Conservation (phyloP, 1,140 invertebrate genomes). For the Aradophagus sp. region DNA sequence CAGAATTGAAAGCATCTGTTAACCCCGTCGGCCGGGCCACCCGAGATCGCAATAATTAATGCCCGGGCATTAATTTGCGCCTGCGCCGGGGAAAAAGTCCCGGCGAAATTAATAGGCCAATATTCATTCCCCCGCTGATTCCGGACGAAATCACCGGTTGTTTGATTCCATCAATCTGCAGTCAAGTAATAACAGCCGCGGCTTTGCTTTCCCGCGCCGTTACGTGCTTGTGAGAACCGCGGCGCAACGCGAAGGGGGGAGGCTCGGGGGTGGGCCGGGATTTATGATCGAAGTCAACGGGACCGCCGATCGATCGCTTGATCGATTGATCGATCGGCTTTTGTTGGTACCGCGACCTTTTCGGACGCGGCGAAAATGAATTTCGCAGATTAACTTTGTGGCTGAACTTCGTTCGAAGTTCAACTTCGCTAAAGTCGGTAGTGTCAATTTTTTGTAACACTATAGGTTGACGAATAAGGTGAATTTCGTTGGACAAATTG, state of each 20-base stretch:
- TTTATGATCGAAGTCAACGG: constrained; percentile 36
- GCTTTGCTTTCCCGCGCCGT: constrained; percentile 51
- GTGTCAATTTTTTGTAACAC: too few relatives aligned
- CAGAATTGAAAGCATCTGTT: constrained; percentile 41
- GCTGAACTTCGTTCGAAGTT: too few relatives aligned
- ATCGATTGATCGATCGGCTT: constrained; percentile 3
- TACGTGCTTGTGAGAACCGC: constrained; percentile 52
- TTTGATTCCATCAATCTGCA: constrained; percentile 71
- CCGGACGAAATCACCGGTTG: constrained; percentile 70
- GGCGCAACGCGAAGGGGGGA: too few relatives aligned
- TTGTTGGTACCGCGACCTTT: too few relatives aligned
- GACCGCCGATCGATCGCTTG: constrained; percentile 33
- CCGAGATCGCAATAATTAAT: constrained; percentile 67
- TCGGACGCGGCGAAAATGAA: too few relatives aligned
- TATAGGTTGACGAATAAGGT: too few relatives aligned
- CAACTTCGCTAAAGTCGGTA: too few relatives aligned
- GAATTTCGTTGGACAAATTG: too few relatives aligned
- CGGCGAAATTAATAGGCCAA: constrained; percentile 70
- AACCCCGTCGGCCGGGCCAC: constrained; percentile 53
- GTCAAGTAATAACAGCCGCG: constrained; percentile 67
- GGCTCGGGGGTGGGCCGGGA: constrained; percentile 18
- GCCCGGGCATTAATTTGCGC: constrained; percentile 71
- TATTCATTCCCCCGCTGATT: constrained; percentile 73
- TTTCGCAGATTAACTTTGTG: too few relatives aligned
- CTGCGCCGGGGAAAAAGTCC: constrained; percentile 36